These are phyloP conservation scores for Eulimnadia texana DNA, from an alignment of 1,140 invertebrate genomes.

Conservation along the genomic window DNA sequence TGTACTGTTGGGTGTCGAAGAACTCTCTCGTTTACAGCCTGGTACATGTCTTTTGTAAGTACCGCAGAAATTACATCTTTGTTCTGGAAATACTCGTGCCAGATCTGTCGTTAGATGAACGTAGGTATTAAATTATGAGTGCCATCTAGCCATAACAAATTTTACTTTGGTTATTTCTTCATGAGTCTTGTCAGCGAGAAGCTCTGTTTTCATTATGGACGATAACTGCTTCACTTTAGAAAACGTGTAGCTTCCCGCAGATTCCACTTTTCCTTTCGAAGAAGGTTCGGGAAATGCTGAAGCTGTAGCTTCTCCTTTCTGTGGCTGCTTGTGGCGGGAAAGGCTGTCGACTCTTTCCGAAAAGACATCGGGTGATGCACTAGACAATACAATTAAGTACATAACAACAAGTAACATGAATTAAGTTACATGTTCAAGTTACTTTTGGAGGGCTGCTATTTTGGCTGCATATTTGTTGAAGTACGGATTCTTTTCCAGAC, in stretches of 20 bases:
- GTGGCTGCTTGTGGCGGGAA: conserved; percentile 31
- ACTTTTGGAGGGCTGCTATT: conserved; percentile 53
- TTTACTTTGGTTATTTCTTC: conserved; percentile 42
- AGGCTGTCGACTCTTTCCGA: conserved; percentile 44
- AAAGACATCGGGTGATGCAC: conserved; percentile 52
- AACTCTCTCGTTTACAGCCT: conserved; percentile 39
- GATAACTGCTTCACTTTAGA: conserved; percentile 31
- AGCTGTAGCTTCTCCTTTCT: conserved; percentile 14
- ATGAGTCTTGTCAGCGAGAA: conserved; percentile 52
- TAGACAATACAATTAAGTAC: conserved; percentile 27
- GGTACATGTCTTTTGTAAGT: conserved; percentile 43
- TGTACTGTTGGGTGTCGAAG: conserved; percentile 39
- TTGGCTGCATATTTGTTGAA: conserved; percentile 66
- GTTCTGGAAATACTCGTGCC: conserved; percentile 61
- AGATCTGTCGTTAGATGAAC: conserved; percentile 44
- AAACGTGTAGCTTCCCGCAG: conserved; percentile 21
- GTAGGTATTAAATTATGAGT: conserved; percentile 1
- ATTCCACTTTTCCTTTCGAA: conserved; percentile 13
- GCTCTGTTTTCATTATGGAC: conserved; percentile 64
- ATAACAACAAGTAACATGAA: too few relatives aligned
- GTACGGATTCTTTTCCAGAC: conserved; percentile 49
- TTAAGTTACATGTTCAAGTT: conserved; percentile 9
- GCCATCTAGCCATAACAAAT: neutral
- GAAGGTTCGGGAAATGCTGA: conserved; percentile 23
- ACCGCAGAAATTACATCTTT: conserved; percentile 58